Base-by-base conservation (phyloP, 2,888 invertebrate species). In the Galeruca laticollis region DNA sequence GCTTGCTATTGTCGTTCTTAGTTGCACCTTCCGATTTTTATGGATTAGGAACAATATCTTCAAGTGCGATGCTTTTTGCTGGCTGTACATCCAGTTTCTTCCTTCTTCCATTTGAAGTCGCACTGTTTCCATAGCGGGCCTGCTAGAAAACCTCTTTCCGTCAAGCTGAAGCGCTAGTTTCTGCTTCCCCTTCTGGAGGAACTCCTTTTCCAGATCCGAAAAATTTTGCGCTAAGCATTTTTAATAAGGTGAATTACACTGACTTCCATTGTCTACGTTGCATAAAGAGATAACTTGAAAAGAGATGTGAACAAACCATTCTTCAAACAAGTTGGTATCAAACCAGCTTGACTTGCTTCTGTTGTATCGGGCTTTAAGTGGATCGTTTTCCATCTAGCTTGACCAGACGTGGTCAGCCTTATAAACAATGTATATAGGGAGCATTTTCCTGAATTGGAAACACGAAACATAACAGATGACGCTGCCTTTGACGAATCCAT, bases 401-500 rank as follows among this genome's bases (percentile, higher is more conserved):
- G 68, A 31, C 71, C 71, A 20, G 54, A 60, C 40, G 60, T 71
- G 52, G 60, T 51, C 15, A 67, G 51, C n/a, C n/a, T n/a, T n/a
- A n/a, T n/a, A n/a, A n/a, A n/a, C n/a, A n/a, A n/a, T n/a, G n/a
- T n/a, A n/a, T n/a, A n/a, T n/a, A n/a, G n/a, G n/a, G n/a, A n/a
- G n/a, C n/a, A n/a, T n/a, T n/a, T n/a, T n/a, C n/a, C n/a, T n/a
- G n/a, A n/a, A n/a, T n/a, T n/a, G n/a, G n/a, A n/a, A n/a, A n/a
- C 56, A 11, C 57, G 20, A 67, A 70, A 72, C 68, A 74, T 72
- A 31, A 72, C 70, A 52, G 65, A 68, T 37, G 68, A 69, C 20
- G 69, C 66, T 33, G 64, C 62, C 60, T 73, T 73, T 33, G 68
- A 72, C 47, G 69, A 62, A 51, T 51, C 20, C 18, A 51, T 51